Evolutionary conservation across 30 jellyfish, hydroid and myxozoan species (phyloP).

Genomic region (Nemopilema nomurai): DNA sequence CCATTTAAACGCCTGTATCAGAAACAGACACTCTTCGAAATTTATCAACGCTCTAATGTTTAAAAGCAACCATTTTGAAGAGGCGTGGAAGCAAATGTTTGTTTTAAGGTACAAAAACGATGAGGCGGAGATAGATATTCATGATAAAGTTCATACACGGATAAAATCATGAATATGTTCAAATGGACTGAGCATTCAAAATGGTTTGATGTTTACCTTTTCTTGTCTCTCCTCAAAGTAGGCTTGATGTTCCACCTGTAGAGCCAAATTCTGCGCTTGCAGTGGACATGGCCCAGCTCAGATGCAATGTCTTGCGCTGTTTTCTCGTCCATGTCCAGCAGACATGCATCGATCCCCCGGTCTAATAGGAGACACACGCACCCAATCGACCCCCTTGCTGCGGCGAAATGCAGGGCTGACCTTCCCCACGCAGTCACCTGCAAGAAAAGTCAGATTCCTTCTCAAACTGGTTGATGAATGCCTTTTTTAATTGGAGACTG

Average conservation of each 20-base stretch:
- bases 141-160: no score
- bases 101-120: no score
- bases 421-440: conserved; percentile 57
- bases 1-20: no score
- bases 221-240: background rate
- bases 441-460: no score
- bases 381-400: conserved; percentile 61
- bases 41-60: no score
- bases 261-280: conserved; percentile 60
- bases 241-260: conserved; percentile 57
- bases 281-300: conserved; percentile 54
- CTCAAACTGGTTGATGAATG: no score
- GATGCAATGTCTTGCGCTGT: conserved; percentile 60
- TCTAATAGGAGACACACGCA: conserved; percentile 61
- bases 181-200: background rate
- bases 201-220: background rate
- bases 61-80: no score
- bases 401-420: conserved; percentile 64
- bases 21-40: no score
- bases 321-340: conserved; percentile 42
- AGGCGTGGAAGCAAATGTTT: background rate
- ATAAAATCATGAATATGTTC: background rate
- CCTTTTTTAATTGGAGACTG: no score
- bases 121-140: no score
- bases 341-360: conserved; percentile 29